Percentiles rank a stretch among this genome's conserved stretches.
These are phyloP conservation scores for Drosophila rhopaloa DNA, from an alignment of 1,140 invertebrate species.

Conservation along the genomic window DNA sequence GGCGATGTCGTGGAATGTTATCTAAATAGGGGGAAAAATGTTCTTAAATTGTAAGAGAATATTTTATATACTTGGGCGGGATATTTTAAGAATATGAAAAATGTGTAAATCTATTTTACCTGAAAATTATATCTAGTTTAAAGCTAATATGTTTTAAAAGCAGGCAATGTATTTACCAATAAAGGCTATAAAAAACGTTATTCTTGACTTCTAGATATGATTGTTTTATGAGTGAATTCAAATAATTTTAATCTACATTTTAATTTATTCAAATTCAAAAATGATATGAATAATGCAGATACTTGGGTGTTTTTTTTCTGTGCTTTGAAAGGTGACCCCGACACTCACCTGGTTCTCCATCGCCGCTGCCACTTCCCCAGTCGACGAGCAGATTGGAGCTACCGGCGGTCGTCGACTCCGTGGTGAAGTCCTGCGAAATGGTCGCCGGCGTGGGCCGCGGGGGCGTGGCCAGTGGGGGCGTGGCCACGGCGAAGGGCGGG, in stretches of 20 bases:
- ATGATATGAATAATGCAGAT: neutral
- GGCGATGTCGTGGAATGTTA: slow-evolving; percentile 63
- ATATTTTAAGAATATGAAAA: too few species aligned
- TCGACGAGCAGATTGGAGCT: slow-evolving; percentile 23
- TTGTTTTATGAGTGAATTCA: too few species aligned
- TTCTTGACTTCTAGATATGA: neutral
- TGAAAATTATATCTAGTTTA: too few species aligned
- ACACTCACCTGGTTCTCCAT: slow-evolving; percentile 60
- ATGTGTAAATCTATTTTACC: too few species aligned
- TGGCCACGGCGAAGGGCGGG: neutral
- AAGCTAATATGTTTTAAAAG: too few species aligned
- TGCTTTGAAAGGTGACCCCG: neutral
- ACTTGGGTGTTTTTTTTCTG: neutral
- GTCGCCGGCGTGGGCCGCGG: slow-evolving; percentile 47
- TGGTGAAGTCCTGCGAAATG: slow-evolving; percentile 9
- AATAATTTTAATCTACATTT: too few species aligned
- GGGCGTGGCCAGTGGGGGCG: slow-evolving; percentile 19
- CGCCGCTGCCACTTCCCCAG: slow-evolving; percentile 57
- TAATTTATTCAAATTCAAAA: neutral
- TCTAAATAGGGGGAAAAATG: slow-evolving; percentile 16
- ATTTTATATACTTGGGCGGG: too few species aligned
- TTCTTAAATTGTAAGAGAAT: neutral
- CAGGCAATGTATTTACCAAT: too few species aligned
- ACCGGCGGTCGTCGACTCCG: slow-evolving; percentile 13
- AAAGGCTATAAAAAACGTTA: too few species aligned